Base-by-base conservation (phyloP, 2,113 vertebrate genomes). In the Centropus bengalensis region DNA sequence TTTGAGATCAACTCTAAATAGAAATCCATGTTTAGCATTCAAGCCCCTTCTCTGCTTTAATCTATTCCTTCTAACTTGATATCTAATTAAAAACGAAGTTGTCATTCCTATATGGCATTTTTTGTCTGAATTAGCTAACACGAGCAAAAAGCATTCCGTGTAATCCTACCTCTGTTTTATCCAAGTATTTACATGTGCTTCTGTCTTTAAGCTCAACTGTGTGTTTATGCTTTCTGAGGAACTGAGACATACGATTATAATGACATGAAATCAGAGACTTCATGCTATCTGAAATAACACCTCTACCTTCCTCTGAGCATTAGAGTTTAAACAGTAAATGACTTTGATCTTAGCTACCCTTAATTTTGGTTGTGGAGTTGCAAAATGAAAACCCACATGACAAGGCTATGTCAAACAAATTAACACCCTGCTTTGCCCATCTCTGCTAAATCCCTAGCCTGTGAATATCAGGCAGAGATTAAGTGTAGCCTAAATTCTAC, bases 301-400 rank as follows among this genome's bases (percentile, higher is more conserved):
- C 87, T 94, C 84, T 91, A 62, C 94, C 84, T 96, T 96, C 87
- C 94, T 84, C 79, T 94, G 89, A 97, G 93, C 91, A 80, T 94
- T 91, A 88, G 68, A 86, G 82, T 88, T 92, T 95, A 96, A 95
- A 87, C 82, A 96, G 67, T 38, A 86, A 91, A 93, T 51, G 0
- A 70, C 95, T 92, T 96, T 96, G 95, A 95, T 96, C 95, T 95
- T 89, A 77, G 85, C 91, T 94, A 94, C 87, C 82, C 91, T 93
- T 94, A 83, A 95, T 94, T 96, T 97, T 92, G 89, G 95, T 91
- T 94, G 82, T 44, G 84, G 92, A 94, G 91, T 94, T 97, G 87
- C 94, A 97, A 95, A 94, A 97, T 67, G 52, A 94, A 96, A 96
- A 97, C 96, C 95, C 95, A 97, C 94, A 97, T 92, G 84, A 96